These are phyloP conservation scores for Sebastes minor DNA, from an alignment of 2,797 vertebrate species.

Conservation along the genomic window DNA sequence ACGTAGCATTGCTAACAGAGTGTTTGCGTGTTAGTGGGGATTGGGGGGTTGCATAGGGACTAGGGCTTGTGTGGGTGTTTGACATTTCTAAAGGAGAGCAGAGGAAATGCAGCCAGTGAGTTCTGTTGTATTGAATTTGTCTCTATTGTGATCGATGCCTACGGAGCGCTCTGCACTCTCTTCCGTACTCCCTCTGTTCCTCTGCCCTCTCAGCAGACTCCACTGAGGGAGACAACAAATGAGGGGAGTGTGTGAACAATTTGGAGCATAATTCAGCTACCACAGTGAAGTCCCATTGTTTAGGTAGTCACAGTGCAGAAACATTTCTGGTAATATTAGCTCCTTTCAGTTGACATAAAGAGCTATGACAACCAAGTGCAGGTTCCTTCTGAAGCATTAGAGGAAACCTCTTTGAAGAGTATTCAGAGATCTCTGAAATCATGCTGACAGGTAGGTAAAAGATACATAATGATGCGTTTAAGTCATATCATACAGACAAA, in stretches of 20 bases:
- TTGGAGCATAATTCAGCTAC: conserved; percentile 9
- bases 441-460: neutral
- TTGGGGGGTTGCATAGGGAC: neutral
- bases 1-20: conserved; percentile 29
- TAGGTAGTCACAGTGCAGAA: neutral
- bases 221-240: conserved; percentile 7
- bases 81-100: conserved; percentile 64
- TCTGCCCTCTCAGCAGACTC: conserved; percentile 21
- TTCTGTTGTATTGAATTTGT: conserved; percentile 39
- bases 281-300: neutral
- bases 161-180: conserved; percentile 9
- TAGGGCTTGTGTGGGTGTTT: conserved; percentile 53
- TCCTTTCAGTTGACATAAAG: neutral
- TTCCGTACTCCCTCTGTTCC: neutral
- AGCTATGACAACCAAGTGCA: neutral
- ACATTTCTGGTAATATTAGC: neutral
- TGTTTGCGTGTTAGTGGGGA: conserved; percentile 6
- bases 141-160: conserved; percentile 41
- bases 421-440: neutral
- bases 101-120: conserved; percentile 43
- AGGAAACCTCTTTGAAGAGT: neutral
- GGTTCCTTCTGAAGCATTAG: neutral
- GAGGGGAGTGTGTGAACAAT: conserved; percentile 17
- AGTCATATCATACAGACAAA: neutral
- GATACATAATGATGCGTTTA: neutral